Conservation (phyloP, 2,797 vertebrate species). For the Limosa lapponica region DNA sequence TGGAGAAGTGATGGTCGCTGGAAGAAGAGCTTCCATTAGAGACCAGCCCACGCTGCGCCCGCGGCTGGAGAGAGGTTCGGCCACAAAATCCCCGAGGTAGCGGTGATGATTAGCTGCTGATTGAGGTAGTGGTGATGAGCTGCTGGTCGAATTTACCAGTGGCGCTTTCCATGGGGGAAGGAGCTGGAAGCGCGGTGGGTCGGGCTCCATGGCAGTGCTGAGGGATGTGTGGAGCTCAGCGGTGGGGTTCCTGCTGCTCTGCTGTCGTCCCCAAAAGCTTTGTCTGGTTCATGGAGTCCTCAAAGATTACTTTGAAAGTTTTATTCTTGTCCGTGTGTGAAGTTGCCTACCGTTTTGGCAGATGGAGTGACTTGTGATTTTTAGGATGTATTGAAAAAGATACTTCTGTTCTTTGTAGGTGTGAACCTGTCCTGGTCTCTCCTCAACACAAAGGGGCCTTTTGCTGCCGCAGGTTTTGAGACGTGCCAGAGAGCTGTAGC, state of each 20-base stretch:
- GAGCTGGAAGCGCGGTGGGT: neutral
- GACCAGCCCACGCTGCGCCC: neutral
- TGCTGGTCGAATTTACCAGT: neutral
- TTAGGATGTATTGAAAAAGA: neutral
- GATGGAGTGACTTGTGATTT: neutral
- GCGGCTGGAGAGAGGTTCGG: slow-evolving; percentile 27
- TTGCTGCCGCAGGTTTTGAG: neutral
- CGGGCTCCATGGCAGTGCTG: neutral
- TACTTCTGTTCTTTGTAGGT: neutral
- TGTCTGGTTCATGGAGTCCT: neutral
- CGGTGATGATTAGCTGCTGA: neutral
- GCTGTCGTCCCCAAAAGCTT: neutral
- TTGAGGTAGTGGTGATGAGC: neutral
- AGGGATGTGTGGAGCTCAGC: neutral
- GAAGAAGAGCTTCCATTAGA: slow-evolving; percentile 64
- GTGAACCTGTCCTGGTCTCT: neutral
- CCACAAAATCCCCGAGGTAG: slow-evolving; percentile 28
- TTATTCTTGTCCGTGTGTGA: neutral
- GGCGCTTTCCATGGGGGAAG: neutral
- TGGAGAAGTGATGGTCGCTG: slow-evolving; percentile 56
- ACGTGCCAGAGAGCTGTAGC: neutral
- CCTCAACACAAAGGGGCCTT: neutral
- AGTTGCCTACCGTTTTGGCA: neutral
- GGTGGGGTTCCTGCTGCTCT: neutral
- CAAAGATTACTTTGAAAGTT: neutral